Base-by-base conservation (phyloP, 2,888 invertebrate species). In the Chirona hameri region DNA sequence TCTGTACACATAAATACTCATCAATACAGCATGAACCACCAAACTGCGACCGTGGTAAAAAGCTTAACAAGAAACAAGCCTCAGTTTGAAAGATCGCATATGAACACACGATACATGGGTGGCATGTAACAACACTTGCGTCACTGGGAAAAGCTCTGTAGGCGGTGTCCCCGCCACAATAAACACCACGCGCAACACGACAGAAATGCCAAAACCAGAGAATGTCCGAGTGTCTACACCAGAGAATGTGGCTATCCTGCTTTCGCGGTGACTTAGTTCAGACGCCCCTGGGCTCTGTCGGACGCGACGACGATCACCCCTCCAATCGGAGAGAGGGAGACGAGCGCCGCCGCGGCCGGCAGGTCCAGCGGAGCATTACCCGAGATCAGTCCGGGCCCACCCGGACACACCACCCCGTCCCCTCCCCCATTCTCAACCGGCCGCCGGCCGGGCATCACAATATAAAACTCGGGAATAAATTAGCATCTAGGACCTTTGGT, bases 1-100 rank as follows among this genome's bases (percentile, higher is more conserved):
- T 72, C 72, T 72, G 72, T 72, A 72, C 72, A 72, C 72, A 72
- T 72, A 72, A 72, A 72, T 72, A 72, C 72, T 31, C 52, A 52
- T 52, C 39, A 21, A 39, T 39, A 72, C 72, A 39, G 7, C 15
- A 39, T 31, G 39, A 9, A 39, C 72, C 39, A 72, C 31, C 31
- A 39, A 15, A 12, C 21, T 14, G 18, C 72, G 31, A 39, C 39
- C n/a, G 72, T 39, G 72, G 72, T 72, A 72, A 72, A 72, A 72
- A 72, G 72, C 29, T 72, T 29, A 72, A 72, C 72, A 72, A 72
- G 72, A 72, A 72, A 72, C 72, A 72, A 72, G 72, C 72, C 72
- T 72, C 72, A 72, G 72, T 72, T 21, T 72, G 72, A 72, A 72
- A 72, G 72, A 72, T 72, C 72, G 72, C 72, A 72, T 31, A 72